phyloP scores from a whole-genome alignment of 2,113 vertebrate genomes.

The Osmerus eperlanus region DNA sequence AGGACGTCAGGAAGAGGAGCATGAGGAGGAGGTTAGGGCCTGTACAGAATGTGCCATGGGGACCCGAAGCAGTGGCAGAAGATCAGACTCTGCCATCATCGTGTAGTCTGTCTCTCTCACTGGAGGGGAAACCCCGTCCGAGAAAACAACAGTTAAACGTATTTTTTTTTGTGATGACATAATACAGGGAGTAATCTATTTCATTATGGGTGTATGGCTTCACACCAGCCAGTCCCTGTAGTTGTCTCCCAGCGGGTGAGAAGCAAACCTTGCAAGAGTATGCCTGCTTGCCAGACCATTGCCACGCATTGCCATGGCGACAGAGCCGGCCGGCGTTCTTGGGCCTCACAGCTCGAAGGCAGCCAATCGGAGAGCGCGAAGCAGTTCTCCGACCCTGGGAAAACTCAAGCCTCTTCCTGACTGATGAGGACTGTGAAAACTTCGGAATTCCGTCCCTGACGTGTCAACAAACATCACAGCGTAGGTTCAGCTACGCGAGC shows the following conservation, averaged over 20 bases:
- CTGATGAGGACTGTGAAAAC: slow-evolving; percentile 66
- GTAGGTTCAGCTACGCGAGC: slow-evolving; percentile 54
- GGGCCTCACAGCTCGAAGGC: slow-evolving; percentile 12
- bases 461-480: slow-evolving; percentile 73
- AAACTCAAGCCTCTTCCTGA: slow-evolving; percentile 60
- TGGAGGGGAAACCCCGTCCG: too few relatives aligned
- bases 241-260: slow-evolving; percentile 8
- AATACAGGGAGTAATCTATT: not conserved
- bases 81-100: not conserved
- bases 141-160: not conserved
- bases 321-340: slow-evolving; percentile 7
- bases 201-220: not conserved
- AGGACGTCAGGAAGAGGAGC: slow-evolving; percentile 44
- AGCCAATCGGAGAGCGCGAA: slow-evolving; percentile 23
- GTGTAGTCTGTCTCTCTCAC: too few relatives aligned
- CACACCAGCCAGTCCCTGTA: not conserved
- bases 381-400: slow-evolving; percentile 56
- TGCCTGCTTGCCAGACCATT: slow-evolving; percentile 12
- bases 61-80: not conserved
- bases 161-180: not conserved
- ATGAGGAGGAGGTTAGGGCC: slow-evolving; percentile 23
- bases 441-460: slow-evolving; percentile 64
- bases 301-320: slow-evolving; percentile 22
- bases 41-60: not conserved
- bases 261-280: slow-evolving; percentile 15